phyloP scores from a whole-genome alignment of 2,888 invertebrate genomes.

The Bibio marci region DNA sequence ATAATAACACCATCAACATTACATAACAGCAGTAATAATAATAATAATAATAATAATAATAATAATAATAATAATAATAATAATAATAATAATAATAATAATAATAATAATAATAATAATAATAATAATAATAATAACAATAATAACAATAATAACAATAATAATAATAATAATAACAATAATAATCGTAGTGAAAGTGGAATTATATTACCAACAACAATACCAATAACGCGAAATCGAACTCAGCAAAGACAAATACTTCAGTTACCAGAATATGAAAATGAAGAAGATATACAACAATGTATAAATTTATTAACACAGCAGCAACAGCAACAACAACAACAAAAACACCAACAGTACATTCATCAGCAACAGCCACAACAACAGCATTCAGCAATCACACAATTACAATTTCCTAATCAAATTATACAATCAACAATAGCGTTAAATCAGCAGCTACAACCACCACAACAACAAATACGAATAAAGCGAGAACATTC shows the following conservation, averaged over 20 bases:
- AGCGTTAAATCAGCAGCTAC: constrained; percentile 3
- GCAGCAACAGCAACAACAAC: constrained; percentile 1
- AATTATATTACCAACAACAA: constrained; percentile 2
- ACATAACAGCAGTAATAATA: constrained; percentile 17
- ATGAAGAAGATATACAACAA: too few relatives aligned
- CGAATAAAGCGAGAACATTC: constrained; percentile 11
- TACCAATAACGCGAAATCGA: constrained; percentile 3
- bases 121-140: constrained; percentile 13
- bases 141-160: constrained; percentile 15
- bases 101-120: constrained; percentile 13
- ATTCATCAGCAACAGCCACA: constrained; percentile 12
- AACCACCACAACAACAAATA: constrained; percentile 8
- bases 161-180: constrained; percentile 12
- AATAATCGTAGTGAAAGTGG: not conserved
- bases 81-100: constrained; percentile 5
- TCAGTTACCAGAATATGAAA: constrained; percentile 5
- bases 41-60: constrained; percentile 16
- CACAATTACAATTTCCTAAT: not conserved
- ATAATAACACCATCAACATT: constrained; percentile 6
- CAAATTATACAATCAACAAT: too few relatives aligned
- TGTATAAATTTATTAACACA: constrained; percentile 4
- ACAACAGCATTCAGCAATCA: constrained; percentile 1
- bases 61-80: constrained; percentile 15
- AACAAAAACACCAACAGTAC: constrained; percentile 16
- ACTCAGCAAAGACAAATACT: constrained; percentile 9